A percentile compares a stretch with the other conserved stretches of the same genome.
Conservation (phyloP, 92 coral and sea anemone species). For the Plumapathes pennacea region DNA sequence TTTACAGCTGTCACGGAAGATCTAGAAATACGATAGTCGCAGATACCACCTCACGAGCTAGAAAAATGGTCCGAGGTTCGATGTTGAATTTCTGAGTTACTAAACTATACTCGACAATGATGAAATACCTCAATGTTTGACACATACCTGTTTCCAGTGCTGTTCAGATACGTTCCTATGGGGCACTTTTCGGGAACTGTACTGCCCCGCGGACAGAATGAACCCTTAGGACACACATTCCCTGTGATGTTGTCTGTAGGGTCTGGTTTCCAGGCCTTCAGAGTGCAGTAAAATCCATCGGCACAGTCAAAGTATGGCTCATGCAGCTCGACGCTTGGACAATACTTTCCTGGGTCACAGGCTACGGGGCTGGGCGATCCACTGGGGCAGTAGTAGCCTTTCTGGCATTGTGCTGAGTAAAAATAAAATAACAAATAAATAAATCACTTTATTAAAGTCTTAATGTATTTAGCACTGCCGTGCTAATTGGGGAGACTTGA, state of each 20-base stretch:
- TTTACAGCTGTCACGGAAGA: no score
- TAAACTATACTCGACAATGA: no score
- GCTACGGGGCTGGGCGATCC: conserved; percentile 76
- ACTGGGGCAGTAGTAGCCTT: conserved; percentile 84
- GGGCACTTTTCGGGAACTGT: conserved; percentile 73
- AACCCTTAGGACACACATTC: conserved; percentile 85
- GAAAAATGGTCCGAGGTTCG: no score
- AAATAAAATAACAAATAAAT: background rate
- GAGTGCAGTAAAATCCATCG: conserved; percentile 81
- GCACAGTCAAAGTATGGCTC: conserved; percentile 86
- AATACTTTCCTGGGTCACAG: conserved; percentile 88
- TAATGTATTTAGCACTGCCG: no score
- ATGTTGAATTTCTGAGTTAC: no score
- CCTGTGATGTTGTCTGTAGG: conserved; percentile 81
- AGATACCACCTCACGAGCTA: no score
- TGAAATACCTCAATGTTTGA: no score
- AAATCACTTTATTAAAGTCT: no score
- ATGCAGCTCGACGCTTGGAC: conserved; percentile 57
- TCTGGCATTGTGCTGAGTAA: conserved; percentile 68
- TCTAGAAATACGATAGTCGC: no score
- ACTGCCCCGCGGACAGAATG: conserved; percentile 85
- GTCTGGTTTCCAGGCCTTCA: conserved; percentile 54
- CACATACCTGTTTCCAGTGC: conserved; percentile 91
- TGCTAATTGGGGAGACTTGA: no score
- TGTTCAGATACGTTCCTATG: conserved; percentile 81